These are phyloP conservation scores for Rhinophrynus dorsalis DNA, from an alignment of 2,797 vertebrate genomes.

Conservation along the genomic window DNA sequence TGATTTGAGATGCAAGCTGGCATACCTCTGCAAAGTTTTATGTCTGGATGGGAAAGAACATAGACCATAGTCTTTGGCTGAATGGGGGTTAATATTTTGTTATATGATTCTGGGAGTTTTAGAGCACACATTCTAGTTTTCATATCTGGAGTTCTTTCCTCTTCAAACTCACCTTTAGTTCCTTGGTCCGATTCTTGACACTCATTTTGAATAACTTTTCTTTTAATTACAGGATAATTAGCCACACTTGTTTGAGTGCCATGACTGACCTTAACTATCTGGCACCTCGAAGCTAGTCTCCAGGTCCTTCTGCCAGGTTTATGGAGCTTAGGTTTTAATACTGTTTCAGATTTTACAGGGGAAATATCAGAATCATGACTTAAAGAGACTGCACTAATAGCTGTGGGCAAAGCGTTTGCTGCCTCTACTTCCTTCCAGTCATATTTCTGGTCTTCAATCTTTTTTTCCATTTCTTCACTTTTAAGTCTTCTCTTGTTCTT, in stretches of 20 bases:
- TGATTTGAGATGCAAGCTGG: slow-evolving; percentile 55
- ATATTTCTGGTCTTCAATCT: slow-evolving; percentile 26
- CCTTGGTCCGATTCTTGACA: slow-evolving; percentile 50
- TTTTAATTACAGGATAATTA: slow-evolving; percentile 71
- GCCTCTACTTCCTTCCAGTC: slow-evolving; percentile 39
- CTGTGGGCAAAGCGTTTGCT: slow-evolving; percentile 57
- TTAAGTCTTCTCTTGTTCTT: slow-evolving; percentile 56
- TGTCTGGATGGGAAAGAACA: slow-evolving; percentile 78
- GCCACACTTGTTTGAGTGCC: slow-evolving; percentile 78
- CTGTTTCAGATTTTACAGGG: slow-evolving; percentile 55
- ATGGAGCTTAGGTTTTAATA: slow-evolving; percentile 48
- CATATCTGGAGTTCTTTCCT: slow-evolving; percentile 70
- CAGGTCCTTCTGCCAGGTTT: slow-evolving; percentile 63
- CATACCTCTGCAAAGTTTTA: slow-evolving; percentile 62
- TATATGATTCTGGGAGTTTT: slow-evolving; percentile 74
- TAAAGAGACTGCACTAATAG: slow-evolving; percentile 54
- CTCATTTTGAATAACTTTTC: slow-evolving; percentile 57
- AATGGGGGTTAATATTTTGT: slow-evolving; percentile 76
- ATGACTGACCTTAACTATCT: slow-evolving; percentile 84
- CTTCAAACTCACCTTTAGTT: slow-evolving; percentile 51
- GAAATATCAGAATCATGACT: slow-evolving; percentile 56
- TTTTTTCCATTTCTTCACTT: slow-evolving; percentile 57
- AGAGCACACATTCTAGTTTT: slow-evolving; percentile 68
- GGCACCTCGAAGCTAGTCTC: slow-evolving; percentile 75
- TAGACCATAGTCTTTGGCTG: slow-evolving; percentile 81